Evolutionary conservation across 2,888 invertebrate genomes (phyloP).

Genomic region (Lasioglossum lativentre): DNA sequence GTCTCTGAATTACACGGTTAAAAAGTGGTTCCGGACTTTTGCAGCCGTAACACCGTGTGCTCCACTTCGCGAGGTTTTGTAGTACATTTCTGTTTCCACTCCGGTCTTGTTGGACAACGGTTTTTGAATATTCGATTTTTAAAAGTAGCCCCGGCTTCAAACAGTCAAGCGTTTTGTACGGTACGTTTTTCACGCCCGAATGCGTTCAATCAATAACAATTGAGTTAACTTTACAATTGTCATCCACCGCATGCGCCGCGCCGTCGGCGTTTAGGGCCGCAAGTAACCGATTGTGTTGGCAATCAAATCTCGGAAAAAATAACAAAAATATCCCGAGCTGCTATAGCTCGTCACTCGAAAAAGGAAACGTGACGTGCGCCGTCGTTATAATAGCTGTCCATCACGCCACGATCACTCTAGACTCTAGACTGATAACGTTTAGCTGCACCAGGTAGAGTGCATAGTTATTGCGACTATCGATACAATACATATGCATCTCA

Average conservation of each 20-base stretch:
- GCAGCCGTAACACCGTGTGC: neutral
- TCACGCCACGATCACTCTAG: neutral
- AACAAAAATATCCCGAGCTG: neutral
- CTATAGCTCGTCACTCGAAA: neutral
- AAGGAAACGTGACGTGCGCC: neutral
- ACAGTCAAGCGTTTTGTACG: neutral
- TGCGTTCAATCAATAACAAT: conserved; percentile 8
- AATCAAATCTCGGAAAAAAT: neutral
- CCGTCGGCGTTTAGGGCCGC: neutral
- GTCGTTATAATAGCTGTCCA: neutral
- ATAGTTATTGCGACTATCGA: neutral
- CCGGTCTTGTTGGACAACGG: neutral
- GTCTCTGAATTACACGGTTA: neutral
- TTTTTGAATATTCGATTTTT: neutral
- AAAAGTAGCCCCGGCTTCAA: neutral
- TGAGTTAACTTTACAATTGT: neutral
- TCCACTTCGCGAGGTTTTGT: neutral
- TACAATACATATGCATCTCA: neutral
- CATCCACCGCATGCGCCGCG: neutral
- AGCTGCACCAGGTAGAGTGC: neutral
- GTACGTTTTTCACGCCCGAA: neutral
- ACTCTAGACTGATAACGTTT: neutral
- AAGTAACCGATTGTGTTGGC: neutral
- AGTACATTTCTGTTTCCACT: neutral
- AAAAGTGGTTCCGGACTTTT: neutral